Evolutionary conservation across 2,113 vertebrate species (phyloP), one percentile per base, ranked within the genome.

Genomic region (Boulengeromyrus knoepffleri): DNA sequence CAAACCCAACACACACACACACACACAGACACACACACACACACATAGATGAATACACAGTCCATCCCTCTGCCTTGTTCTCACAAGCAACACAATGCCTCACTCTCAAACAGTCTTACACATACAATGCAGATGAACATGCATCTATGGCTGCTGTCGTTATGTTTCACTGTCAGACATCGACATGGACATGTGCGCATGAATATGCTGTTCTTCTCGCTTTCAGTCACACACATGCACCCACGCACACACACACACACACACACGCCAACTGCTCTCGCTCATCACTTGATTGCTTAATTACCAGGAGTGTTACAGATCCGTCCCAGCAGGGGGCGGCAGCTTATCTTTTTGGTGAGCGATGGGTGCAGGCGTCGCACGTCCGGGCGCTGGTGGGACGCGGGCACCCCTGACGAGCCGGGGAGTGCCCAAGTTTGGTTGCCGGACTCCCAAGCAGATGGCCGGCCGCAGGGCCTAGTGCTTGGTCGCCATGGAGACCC

Each of bases 11-110:
- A 19, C 62, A 19, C 90, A 27, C 70, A 85, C 66, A 88, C 31
- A 31, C 89, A 89, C 70, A 85, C 31, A 89, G 52, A 85, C 46
- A 88, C 46, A 89, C 47, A 74, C 74, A 80, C 17, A 74, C 12
- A 31, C 24, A 31, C 21, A 6, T 49, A 52, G 62, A 66, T 3
- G n/a, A 66, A 66, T 66, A 31, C 62, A 27, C 62, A 70, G 62
- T 66, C 62, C 62, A 31, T 31, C 62, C 10, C 62, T 70, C n/a
- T 13, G 62, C n/a, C 62, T 27, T n/a, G 0, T 27, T 31, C 62
- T 31, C 62, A 70, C 62, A 66, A 66, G 58, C 58, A 62, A 3
- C 3, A 27, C n/a, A 66, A 66, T 27, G 0, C 62, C 58, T 66
- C 47, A 56, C 56, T 58, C 56, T 12, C 50, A 36, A 46, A 31